These are phyloP conservation scores for Clanis bilineata DNA, from an alignment of 2,888 invertebrate species.

Conservation along the genomic window DNA sequence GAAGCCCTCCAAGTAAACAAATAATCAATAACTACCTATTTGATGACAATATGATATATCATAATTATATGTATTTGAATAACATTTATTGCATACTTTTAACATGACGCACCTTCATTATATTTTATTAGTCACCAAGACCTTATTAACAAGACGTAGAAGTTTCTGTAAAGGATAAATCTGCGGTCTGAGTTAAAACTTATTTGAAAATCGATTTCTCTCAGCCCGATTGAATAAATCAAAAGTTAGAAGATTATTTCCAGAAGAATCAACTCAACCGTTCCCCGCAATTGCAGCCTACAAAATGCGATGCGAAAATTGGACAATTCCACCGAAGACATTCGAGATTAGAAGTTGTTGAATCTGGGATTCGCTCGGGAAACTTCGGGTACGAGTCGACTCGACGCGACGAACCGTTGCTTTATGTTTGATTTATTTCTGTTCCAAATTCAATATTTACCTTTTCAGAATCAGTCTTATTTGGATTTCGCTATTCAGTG, in stretches of 20 bases:
- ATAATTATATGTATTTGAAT: too few species aligned
- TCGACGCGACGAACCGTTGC: background rate
- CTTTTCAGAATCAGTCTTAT: slow-evolving; percentile 14
- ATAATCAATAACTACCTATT: too few species aligned
- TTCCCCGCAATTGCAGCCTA: background rate
- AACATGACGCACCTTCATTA: too few species aligned
- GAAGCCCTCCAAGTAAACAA: too few species aligned
- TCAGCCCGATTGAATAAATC: background rate
- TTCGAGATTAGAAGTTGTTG: slow-evolving; percentile 14
- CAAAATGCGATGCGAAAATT: slow-evolving; percentile 6
- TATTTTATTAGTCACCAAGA: too few species aligned
- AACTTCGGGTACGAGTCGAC: slow-evolving; percentile 8
- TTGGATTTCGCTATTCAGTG: background rate
- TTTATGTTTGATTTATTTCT: slow-evolving; percentile 27
- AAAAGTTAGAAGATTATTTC: background rate
- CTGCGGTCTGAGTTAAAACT: too few species aligned
- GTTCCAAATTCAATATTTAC: slow-evolving; percentile 18
- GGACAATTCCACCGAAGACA: slow-evolving; percentile 2
- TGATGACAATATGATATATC: too few species aligned
- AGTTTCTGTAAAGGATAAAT: too few species aligned
- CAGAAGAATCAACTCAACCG: background rate
- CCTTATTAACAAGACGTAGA: too few species aligned
- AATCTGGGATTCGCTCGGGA: background rate
- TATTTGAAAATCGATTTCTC: background rate
- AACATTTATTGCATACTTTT: too few species aligned